Base-by-base conservation (phyloP, 1,140 invertebrate species). In the Drosophila bocki region DNA sequence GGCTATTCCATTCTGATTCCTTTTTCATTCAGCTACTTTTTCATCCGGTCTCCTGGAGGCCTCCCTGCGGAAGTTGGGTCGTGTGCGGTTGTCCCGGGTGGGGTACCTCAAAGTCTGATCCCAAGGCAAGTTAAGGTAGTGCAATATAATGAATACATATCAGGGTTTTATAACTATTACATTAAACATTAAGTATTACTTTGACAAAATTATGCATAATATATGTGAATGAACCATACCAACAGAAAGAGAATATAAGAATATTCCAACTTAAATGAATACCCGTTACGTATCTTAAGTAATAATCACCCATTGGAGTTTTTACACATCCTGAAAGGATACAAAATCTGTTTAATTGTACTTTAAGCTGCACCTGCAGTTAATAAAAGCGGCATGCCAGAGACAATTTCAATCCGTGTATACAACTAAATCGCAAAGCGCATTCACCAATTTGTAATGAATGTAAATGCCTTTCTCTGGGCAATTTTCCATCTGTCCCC, bases 381-480 rank as follows among this genome's bases (percentile, higher is more conserved):
- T 37, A 56, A 15, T 19, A 44, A 44, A 44, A 58, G 37, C 53
- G 26, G n/a, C 39, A 45, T 47, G 17, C 39, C 53, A 13, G 22
- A 48, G 37, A 41, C 45, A 50, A 71, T 37, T 68, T 19, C 58
- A 62, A 2, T 41, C 22, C 45, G 45, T 68, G 44, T 68, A 22
- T 41, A 50, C 54, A 39, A 35, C 29, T 13, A 42, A 58, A 44
- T 59, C 45, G 33, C 37, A 19, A 3, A 26, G 37, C 22, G 54
- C 53, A 72, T 74, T 72, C 70, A 45, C 70, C 70, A 72, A 72
- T 72, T 72, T 72, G 69, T 72, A 72, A 47, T 39, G 39, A 71
- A 51, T 72, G 69, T 60, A 71, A 72, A 72, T 71, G 69, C 65
- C 65, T 72, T 72, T 72, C 67, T 51, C 70, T 37, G 37, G 8